Evolutionary conservation across 2,888 invertebrate genomes (phyloP).

Genomic region (Trachelus iudaicus): DNA sequence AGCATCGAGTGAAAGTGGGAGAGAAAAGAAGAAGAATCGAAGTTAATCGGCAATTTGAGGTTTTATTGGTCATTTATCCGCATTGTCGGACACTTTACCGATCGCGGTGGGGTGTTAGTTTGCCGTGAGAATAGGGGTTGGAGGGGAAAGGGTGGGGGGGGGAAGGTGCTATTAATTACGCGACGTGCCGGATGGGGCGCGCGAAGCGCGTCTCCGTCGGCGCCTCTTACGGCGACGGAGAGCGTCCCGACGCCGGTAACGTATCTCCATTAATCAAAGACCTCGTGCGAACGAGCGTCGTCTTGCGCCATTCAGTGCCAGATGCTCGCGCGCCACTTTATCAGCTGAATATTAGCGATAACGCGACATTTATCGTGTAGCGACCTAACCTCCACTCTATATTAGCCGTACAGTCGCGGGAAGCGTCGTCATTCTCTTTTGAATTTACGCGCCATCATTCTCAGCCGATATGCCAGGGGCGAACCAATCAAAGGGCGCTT

Average conservation of each 20-base stretch:
- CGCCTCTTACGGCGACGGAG: conserved; percentile 2
- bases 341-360: conserved; percentile 20
- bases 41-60: background rate
- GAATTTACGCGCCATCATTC: background rate
- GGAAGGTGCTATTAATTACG: background rate
- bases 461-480: background rate
- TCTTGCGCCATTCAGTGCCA: conserved; percentile 14
- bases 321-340: conserved; percentile 15
- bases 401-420: background rate
- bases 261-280: conserved; percentile 13
- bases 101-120: background rate
- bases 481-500: background rate
- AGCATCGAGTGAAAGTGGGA: background rate
- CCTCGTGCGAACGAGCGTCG: conserved; percentile 13
- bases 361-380: conserved; percentile 10
- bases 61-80: background rate
- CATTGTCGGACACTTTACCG: background rate
- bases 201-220: background rate
- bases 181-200: background rate
- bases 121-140: no score
- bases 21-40: background rate
- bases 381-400: background rate
- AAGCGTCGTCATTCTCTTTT: background rate
- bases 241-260: conserved; percentile 14
- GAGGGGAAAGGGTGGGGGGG: no score